Percentiles rank a stretch among this genome's conserved stretches.
Conservation (phyloP, 2,113 vertebrate genomes). For the Mixornis gularis region DNA sequence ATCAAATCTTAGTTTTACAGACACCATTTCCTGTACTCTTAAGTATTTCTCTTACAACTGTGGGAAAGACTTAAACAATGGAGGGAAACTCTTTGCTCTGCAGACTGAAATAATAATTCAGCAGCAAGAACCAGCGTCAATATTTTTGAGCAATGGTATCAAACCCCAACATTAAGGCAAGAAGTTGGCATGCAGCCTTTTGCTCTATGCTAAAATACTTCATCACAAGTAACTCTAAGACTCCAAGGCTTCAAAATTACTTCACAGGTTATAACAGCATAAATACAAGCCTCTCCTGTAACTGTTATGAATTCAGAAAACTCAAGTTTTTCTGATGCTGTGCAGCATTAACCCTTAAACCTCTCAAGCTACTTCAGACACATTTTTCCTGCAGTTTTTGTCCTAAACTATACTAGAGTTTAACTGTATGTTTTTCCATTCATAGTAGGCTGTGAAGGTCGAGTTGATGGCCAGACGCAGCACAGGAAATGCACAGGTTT, state of each 20-base stretch:
- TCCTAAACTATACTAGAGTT: background rate
- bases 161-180: background rate
- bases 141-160: background rate
- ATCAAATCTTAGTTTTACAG: constrained; percentile 11
- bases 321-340: background rate
- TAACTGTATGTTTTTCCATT: background rate
- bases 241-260: background rate
- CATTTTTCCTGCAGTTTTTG: background rate
- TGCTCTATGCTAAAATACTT: background rate
- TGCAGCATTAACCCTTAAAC: background rate
- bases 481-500: background rate
- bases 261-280: fast-evolving
- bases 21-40: background rate
- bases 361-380: background rate
- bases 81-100: background rate
- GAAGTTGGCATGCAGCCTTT: background rate
- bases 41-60: constrained; percentile 3
- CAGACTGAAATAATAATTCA: background rate
- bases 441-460: background rate
- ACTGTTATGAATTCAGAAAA: background rate
- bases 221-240: background rate
- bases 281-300: background rate
- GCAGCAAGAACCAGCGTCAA: background rate
- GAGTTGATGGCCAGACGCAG: background rate
- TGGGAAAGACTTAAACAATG: constrained; percentile 15